These are phyloP conservation scores for Caenorhabditis macrosperma DNA, from an alignment of 2,888 invertebrate genomes.

Conservation along the genomic window DNA sequence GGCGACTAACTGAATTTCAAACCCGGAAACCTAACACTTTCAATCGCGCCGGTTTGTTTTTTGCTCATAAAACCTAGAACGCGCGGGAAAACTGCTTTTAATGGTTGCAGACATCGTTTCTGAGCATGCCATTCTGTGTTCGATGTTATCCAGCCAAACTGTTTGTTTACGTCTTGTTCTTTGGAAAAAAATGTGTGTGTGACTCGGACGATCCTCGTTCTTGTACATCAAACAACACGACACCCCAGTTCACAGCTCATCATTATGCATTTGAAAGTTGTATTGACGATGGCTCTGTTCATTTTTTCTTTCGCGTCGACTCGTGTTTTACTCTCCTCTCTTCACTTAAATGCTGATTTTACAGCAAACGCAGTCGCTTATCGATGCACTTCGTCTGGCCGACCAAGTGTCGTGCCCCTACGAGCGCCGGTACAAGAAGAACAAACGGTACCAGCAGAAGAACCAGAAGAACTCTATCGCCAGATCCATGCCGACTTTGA, in stretches of 20 bases:
- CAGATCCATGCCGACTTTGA: conserved; percentile 50
- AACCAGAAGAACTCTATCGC: conserved; percentile 28
- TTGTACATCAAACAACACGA: conserved; percentile 13
- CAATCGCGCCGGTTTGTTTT: conserved; percentile 6
- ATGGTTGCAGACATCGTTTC: conserved; percentile 24
- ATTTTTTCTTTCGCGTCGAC: not conserved
- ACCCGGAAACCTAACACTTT: not conserved
- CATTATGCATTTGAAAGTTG: conserved; percentile 52
- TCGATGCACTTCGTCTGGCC: conserved; percentile 60
- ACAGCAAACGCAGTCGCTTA: conserved; percentile 62
- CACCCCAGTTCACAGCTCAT: conserved; percentile 27
- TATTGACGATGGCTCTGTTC: conserved; percentile 22
- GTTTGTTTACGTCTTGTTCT: conserved; percentile 11
- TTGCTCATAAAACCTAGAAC: conserved; percentile 34
- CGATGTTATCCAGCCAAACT: conserved; percentile 16
- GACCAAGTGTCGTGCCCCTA: conserved; percentile 63
- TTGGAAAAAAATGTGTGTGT: conserved; percentile 27
- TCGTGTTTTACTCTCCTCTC: not conserved
- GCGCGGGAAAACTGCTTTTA: conserved; percentile 34
- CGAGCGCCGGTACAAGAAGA: conserved; percentile 52
- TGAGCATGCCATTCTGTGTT: not conserved
- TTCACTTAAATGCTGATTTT: conserved; percentile 17
- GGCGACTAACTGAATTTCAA: not conserved
- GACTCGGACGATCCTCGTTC: not conserved
- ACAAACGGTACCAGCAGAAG: conserved; percentile 38